phyloP scores from a whole-genome alignment of 2,888 invertebrate genomes.

The Drosophila mimica region DNA sequence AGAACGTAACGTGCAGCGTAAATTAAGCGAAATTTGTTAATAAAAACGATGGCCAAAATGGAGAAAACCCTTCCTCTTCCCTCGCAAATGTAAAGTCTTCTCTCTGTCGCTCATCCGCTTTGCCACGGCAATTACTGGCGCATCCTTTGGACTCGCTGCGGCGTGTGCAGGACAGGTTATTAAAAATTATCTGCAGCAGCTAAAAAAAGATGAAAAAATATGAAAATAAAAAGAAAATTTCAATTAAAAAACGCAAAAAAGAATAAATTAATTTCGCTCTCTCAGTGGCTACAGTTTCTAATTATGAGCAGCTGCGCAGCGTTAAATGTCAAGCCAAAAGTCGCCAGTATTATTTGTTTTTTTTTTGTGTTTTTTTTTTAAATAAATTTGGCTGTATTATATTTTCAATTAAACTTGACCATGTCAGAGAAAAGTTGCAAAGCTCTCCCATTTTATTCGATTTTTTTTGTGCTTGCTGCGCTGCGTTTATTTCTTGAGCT shows the following conservation, averaged over 20 bases:
- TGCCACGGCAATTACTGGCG: constrained; percentile 56
- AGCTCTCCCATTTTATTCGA: constrained; percentile 26
- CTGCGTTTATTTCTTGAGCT: constrained; percentile 47
- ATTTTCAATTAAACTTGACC: constrained; percentile 78
- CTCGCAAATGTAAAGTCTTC: constrained; percentile 12
- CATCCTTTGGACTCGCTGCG: constrained; percentile 51
- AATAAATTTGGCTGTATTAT: constrained; percentile 61
- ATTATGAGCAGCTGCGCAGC: constrained; percentile 75
- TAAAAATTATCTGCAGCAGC: constrained; percentile 74
- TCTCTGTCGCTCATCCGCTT: constrained; percentile 24
- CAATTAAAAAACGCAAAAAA: constrained; percentile 77
- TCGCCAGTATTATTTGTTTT: constrained; percentile 42
- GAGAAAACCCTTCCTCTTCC: constrained; percentile 65
- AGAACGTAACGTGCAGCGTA: constrained; percentile 73
- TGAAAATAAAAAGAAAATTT: constrained; percentile 58
- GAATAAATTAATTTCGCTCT: constrained; percentile 74
- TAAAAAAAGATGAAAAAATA: constrained; percentile 33
- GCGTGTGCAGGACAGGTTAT: constrained; percentile 64
- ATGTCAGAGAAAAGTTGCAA: constrained; percentile 63
- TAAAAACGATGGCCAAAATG: constrained; percentile 60
- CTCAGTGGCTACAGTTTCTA: constrained; percentile 56
- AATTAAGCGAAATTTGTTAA: constrained; percentile 78
- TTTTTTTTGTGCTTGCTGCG: constrained; percentile 35
- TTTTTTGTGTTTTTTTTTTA: constrained; percentile 40
- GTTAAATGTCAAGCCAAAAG: constrained; percentile 68